Percentiles rank a stretch among this genome's conserved stretches.
Conservation (phyloP, 2,113 vertebrate genomes). For the Chaenocephalus aceratus region DNA sequence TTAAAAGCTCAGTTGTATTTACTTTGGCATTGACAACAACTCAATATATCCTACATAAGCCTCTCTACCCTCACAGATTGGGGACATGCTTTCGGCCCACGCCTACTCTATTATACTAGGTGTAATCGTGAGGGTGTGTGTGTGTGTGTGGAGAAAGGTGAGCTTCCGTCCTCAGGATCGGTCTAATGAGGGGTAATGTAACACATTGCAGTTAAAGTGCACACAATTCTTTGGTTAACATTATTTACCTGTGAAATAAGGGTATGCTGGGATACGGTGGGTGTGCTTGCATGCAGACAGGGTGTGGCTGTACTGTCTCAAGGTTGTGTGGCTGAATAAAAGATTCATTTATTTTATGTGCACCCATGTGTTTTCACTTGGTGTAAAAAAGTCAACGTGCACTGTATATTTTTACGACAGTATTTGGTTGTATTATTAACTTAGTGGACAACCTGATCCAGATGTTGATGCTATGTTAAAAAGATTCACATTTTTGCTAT, state of each 20-base stretch:
- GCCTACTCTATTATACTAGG: neutral
- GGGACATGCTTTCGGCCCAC: neutral
- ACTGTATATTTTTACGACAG: no score
- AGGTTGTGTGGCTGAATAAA: constrained; percentile 6
- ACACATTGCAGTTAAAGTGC: neutral
- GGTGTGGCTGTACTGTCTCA: constrained; percentile 37
- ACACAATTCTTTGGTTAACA: neutral
- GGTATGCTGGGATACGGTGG: neutral
- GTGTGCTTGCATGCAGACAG: constrained; percentile 23
- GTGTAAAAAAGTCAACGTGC: no score
- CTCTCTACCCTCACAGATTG: neutral
- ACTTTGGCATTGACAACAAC: neutral
- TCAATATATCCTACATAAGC: neutral
- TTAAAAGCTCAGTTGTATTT: neutral
- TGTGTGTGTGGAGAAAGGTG: neutral
- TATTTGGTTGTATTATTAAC: no score
- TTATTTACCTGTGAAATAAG: neutral
- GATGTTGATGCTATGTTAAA: neutral
- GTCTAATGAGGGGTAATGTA: neutral
- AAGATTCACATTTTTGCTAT: no score
- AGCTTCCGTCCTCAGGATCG: neutral
- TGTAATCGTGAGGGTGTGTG: neutral
- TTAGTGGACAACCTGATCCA: neutral
- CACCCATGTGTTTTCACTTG: neutral
- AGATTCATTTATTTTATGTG: neutral